A percentile compares a stretch with the other conserved stretches of the same genome.
Evolutionary conservation across 2,797 vertebrate species (phyloP).

Genomic region (Chlorospingus flavigularis): DNA sequence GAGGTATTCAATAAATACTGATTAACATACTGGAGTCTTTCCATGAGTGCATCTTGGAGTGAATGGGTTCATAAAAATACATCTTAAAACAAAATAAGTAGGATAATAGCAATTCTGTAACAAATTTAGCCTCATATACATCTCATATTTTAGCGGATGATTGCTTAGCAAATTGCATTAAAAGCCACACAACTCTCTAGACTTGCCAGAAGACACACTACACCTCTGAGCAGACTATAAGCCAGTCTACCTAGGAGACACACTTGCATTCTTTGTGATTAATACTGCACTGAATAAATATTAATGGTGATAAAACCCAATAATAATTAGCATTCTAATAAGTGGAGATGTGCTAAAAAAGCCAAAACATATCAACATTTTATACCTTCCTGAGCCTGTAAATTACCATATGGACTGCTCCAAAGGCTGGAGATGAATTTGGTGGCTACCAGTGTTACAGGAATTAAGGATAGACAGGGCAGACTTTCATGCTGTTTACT

Average conservation of each 20-base stretch:
- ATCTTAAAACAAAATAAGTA: slow-evolving; percentile 14
- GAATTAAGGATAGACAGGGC: background rate
- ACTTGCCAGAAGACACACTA: background rate
- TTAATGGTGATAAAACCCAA: background rate
- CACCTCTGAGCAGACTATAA: background rate
- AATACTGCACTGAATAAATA: background rate
- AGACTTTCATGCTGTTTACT: background rate
- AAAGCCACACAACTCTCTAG: background rate
- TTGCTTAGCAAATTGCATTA: background rate
- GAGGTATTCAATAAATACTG: slow-evolving; percentile 44
- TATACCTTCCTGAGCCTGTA: background rate
- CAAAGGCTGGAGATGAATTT: background rate
- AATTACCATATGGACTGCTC: background rate
- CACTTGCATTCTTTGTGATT: background rate
- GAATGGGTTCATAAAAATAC: slow-evolving; percentile 11
- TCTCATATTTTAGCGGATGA: slow-evolving; percentile 1
- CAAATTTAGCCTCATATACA: background rate
- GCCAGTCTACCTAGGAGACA: background rate
- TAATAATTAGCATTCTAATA: background rate
- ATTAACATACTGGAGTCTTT: slow-evolving; percentile 34
- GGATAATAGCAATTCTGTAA: background rate
- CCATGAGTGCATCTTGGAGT: background rate
- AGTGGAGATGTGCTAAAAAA: background rate
- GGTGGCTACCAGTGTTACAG: background rate
- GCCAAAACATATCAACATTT: background rate